Evolutionary conservation across 2,797 vertebrate species (phyloP), one percentile per base, ranked within the genome.

Genomic region (Phalanger gymnotis): DNA sequence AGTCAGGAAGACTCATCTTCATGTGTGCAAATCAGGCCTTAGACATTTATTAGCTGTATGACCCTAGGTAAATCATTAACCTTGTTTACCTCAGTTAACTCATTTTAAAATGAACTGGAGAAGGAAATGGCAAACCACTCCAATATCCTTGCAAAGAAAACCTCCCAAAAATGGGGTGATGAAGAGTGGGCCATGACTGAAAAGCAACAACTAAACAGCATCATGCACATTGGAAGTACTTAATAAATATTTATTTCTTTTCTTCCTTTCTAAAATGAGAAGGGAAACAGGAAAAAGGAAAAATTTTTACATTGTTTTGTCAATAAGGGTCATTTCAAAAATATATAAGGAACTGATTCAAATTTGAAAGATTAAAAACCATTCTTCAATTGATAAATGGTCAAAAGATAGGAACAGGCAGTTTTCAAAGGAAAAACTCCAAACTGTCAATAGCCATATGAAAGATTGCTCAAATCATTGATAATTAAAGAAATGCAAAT

Each of bases 371-470:
- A 66, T 51, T 53, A 92, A 96, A 7, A 90, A 14, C 12, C 81
- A 66, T 66, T 66, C 58, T 16, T 19, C 73, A 61, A 89, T n/a
- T 95, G 91, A 91, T 94, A 92, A 95, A 91, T 61, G 13, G 34
- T 10, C 54, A 90, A 66, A 52, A 89, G 51, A 94, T 0, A 89
- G 81, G 53, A 95, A 90, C 16, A 90, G 73, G 27, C 54, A 89
- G 47, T 90, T 57, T 51, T 51, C 51, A 90, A 92, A 92, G 92
- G 51, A 13, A 53, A 57, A 90, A 40, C 73, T 19, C 56, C 53
- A 92, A 91, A 57, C 91, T 90, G 90, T 27, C 34, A 91, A 16
- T 54, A 94, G 61, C 54, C n/a, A 56, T 54, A 56, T 53, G 94
- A 92, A 81, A 30, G 34, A 27, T 10, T 90, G 54, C 54, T 90